These are phyloP conservation scores for Dipus sagitta DNA, from an alignment of 2,797 vertebrate species.

Conservation along the genomic window DNA sequence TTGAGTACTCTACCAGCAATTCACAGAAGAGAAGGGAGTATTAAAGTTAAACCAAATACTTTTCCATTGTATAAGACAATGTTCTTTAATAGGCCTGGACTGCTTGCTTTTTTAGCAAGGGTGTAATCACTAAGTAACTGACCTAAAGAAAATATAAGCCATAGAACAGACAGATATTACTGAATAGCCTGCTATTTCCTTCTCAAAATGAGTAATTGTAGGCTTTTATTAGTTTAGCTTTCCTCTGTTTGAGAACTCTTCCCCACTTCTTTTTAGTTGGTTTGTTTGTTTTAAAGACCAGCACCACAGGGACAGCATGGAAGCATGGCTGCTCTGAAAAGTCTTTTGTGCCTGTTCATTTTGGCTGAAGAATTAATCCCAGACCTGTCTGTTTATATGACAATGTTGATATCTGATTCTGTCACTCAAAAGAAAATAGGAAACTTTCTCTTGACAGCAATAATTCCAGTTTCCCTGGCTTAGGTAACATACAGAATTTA, in stretches of 20 bases:
- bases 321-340: conserved; percentile 66
- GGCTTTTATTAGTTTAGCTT: conserved; percentile 67
- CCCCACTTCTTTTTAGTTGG: conserved; percentile 43
- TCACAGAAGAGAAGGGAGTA: neutral
- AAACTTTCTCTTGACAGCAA: conserved; percentile 60
- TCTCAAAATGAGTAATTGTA: conserved; percentile 69
- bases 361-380: conserved; percentile 71
- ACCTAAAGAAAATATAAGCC: conserved; percentile 46
- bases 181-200: conserved; percentile 68
- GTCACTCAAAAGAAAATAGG: conserved; percentile 77
- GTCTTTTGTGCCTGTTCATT: conserved; percentile 79
- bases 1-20: neutral
- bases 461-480: conserved; percentile 70
- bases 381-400: conserved; percentile 73
- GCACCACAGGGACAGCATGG: conserved; percentile 47
- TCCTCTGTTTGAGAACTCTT: conserved; percentile 58
- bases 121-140: conserved; percentile 11
- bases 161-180: conserved; percentile 50
- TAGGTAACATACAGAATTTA: conserved; percentile 34
- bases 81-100: neutral
- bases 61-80: conserved; percentile 33
- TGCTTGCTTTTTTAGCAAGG: conserved; percentile 61
- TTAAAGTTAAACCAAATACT: neutral
- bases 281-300: conserved; percentile 80
- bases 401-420: conserved; percentile 80